Evolutionary conservation across 2,113 vertebrate species (phyloP).

Genomic region (Calyptomena viridis): DNA sequence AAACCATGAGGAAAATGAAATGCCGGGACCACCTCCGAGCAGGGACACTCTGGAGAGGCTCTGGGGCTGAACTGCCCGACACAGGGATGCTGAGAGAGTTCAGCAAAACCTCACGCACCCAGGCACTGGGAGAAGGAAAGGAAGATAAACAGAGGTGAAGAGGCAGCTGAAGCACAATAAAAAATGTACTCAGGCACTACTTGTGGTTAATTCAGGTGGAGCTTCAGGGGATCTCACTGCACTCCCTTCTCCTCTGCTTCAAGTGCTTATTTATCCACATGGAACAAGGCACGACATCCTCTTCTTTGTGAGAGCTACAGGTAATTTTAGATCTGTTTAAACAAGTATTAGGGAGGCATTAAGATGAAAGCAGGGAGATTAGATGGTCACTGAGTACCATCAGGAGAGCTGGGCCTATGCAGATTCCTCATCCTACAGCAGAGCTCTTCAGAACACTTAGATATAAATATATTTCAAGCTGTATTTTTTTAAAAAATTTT

Average conservation of each 20-base stretch:
- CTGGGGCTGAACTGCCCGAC: neutral
- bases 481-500: neutral
- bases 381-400: neutral
- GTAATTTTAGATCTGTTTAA: neutral
- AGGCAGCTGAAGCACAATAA: neutral
- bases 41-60: neutral
- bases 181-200: neutral
- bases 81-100: neutral
- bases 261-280: neutral
- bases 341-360: neutral
- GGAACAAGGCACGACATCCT: neutral
- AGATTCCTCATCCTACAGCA: neutral
- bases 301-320: neutral
- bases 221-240: neutral
- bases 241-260: neutral
- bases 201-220: neutral
- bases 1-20: neutral
- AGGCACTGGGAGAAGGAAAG: neutral
- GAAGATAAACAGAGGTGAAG: neutral
- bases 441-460: neutral
- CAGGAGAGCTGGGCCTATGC: neutral
- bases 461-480: neutral
- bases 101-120: neutral
- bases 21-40: neutral
- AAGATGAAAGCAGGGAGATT: neutral